Percentiles rank a stretch among this genome's conserved stretches.
phyloP scores from a whole-genome alignment of 2,888 invertebrate genomes.

The Sceliomorpha sp. region DNA sequence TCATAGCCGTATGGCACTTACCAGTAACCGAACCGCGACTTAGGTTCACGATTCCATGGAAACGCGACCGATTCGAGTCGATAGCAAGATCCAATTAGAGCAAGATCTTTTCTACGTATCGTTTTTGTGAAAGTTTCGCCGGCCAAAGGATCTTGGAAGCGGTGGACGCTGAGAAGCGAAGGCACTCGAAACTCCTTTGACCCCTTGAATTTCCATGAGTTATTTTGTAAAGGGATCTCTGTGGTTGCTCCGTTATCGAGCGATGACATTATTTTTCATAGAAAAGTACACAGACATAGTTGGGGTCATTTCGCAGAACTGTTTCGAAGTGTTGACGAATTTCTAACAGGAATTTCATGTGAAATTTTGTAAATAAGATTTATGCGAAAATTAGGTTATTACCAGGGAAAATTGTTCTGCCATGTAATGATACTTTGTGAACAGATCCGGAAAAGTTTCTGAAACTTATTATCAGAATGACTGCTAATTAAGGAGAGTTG shows the following conservation, averaged over 20 bases:
- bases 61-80: conserved; percentile 71
- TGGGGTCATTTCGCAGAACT: no score
- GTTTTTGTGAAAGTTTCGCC: conserved; percentile 52
- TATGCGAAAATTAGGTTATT: no score
- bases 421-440: no score
- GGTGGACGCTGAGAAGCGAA: not conserved
- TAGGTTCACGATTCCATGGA: conserved; percentile 77
- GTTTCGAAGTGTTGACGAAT: no score
- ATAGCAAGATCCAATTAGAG: conserved; percentile 76
- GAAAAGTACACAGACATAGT: no score
- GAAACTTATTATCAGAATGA: no score
- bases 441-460: no score
- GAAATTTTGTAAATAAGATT: no score
- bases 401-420: no score
- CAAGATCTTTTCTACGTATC: conserved; percentile 67
- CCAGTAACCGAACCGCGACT: conserved; percentile 56
- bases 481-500: no score
- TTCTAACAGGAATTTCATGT: no score
- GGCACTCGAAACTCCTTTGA: not conserved
- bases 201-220: conserved; percentile 3
- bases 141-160: not conserved
- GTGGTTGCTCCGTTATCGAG: no score
- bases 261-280: not conserved
- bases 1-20: conserved; percentile 64
- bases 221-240: not conserved